phyloP scores from a whole-genome alignment of 92 coral and sea anemone genomes.

The Parazoanthus atlanticus region DNA sequence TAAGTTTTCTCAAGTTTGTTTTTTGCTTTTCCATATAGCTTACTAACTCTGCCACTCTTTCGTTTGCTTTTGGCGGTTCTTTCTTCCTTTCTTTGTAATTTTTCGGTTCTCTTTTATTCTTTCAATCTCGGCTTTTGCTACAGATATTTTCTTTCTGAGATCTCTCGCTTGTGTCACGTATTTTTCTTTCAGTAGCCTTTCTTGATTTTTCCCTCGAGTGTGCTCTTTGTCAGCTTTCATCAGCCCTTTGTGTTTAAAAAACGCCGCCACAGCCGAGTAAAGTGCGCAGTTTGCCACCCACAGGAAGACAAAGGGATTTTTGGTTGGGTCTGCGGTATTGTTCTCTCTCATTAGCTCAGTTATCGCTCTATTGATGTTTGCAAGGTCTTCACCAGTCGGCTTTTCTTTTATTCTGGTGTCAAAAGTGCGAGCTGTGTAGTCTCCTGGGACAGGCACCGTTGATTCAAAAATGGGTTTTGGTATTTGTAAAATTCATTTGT shows the following conservation, averaged over 20 bases:
- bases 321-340: neutral
- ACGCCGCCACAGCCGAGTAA: neutral
- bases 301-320: slow-evolving; percentile 13
- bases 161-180: neutral
- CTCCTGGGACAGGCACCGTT: neutral
- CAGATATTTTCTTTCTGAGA: neutral
- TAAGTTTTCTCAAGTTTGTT: too few species aligned
- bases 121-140: neutral
- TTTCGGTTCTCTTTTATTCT: neutral
- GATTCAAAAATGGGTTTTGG: neutral
- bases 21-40: too few species aligned
- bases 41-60: neutral
- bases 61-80: neutral
- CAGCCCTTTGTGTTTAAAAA: too few species aligned
- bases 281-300: slow-evolving; percentile 17
- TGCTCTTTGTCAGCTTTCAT: too few species aligned
- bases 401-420: neutral
- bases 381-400: neutral
- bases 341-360: neutral
- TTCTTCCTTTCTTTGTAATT: neutral
- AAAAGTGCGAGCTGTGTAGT: neutral
- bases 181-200: too few species aligned
- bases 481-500: neutral
- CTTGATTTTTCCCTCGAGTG: too few species aligned
- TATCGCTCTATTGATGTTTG: neutral